Conservation (phyloP, 1,140 invertebrate species). For the Leguminivora glycinivorella region DNA sequence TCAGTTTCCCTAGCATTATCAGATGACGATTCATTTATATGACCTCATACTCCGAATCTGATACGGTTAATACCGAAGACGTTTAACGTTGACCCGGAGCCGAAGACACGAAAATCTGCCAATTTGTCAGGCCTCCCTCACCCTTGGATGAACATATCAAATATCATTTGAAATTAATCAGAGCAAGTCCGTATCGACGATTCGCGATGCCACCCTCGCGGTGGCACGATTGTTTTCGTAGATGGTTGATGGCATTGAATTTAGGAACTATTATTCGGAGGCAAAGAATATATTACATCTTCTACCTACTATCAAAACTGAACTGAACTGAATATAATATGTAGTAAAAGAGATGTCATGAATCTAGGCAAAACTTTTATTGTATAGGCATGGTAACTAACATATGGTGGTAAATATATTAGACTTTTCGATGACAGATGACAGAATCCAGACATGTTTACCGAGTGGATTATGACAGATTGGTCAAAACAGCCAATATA, state of each 20-base stretch:
- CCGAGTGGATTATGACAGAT: too few relatives aligned
- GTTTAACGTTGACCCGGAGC: slow-evolving; percentile 50
- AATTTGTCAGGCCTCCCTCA: slow-evolving; percentile 68
- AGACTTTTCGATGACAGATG: too few relatives aligned
- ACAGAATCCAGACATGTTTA: too few relatives aligned
- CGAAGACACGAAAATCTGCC: slow-evolving; percentile 63
- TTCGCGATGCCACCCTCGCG: slow-evolving; percentile 1
- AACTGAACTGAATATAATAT: too few relatives aligned
- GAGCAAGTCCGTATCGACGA: slow-evolving; percentile 31
- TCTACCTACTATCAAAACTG: background rate
- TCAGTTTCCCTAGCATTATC: background rate
- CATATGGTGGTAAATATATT: too few relatives aligned
- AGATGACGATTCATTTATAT: slow-evolving; percentile 29
- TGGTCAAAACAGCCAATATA: too few relatives aligned
- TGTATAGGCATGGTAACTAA: too few relatives aligned
- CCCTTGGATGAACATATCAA: slow-evolving; percentile 66
- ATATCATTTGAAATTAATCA: slow-evolving; percentile 69
- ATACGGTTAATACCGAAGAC: slow-evolving; percentile 43
- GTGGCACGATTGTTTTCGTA: slow-evolving; percentile 25
- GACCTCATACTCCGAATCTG: slow-evolving; percentile 40
- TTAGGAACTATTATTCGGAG: background rate
- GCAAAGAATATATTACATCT: background rate
- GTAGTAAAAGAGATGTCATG: background rate
- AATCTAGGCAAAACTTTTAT: too few relatives aligned
- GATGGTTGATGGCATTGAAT: slow-evolving; percentile 24